Evolutionary conservation across 2,888 invertebrate genomes (phyloP).

Genomic region (Eugnorisma glareosa): DNA sequence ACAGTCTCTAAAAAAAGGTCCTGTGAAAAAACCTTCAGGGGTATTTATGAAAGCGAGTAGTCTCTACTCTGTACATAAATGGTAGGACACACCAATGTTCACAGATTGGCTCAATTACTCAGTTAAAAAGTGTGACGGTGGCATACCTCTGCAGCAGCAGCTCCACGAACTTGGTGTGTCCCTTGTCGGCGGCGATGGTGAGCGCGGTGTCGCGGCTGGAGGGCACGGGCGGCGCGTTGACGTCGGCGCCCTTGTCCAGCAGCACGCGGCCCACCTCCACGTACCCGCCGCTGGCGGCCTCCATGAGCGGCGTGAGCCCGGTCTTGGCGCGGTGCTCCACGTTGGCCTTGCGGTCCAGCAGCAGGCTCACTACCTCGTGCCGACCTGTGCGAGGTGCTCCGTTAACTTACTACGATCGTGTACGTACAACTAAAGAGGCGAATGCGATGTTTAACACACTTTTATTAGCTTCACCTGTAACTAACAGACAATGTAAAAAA

Average conservation of each 20-base stretch:
- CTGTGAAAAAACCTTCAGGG: not conserved
- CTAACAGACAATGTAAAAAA: too few species aligned
- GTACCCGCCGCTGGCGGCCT: slow-evolving; percentile 99
- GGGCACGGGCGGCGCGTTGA: slow-evolving; percentile 99
- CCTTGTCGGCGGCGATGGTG: slow-evolving; percentile 99
- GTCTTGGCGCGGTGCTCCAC: slow-evolving; percentile 99
- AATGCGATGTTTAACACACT: too few species aligned
- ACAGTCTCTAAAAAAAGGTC: not conserved
- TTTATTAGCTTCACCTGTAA: too few species aligned
- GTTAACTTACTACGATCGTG: not conserved
- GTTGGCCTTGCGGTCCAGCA: slow-evolving; percentile 99
- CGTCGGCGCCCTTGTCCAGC: slow-evolving; percentile 99
- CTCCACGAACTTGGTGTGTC: slow-evolving; percentile 98
- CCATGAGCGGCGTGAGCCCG: slow-evolving; percentile 99
- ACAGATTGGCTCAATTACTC: not conserved
- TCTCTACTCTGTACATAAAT: too few species aligned
- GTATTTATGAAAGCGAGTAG: not conserved
- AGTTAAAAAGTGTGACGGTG: too few species aligned
- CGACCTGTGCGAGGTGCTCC: slow-evolving; percentile 84
- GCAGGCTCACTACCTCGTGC: slow-evolving; percentile 98
- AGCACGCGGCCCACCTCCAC: slow-evolving; percentile 99
- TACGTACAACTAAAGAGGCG: too few species aligned
- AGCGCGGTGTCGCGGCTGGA: slow-evolving; percentile 99
- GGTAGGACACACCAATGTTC: too few species aligned
- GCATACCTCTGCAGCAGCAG: slow-evolving; percentile 80